Evolutionary conservation across 2,888 invertebrate species (phyloP).

Genomic region (Cartodere bifasciata): DNA sequence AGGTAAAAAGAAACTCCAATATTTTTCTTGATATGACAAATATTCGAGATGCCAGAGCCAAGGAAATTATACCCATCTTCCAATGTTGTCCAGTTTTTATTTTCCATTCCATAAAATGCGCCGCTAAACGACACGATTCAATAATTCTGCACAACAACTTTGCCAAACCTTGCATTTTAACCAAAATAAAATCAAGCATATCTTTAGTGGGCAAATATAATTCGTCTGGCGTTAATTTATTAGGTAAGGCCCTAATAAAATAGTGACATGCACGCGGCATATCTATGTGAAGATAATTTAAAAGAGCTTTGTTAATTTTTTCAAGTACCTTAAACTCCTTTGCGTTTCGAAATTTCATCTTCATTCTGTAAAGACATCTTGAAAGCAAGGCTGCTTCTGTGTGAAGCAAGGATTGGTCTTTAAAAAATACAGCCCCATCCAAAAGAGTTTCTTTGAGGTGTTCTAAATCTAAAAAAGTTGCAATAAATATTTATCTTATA

Average conservation of each 20-base stretch:
- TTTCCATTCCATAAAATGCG: slow-evolving; percentile 28
- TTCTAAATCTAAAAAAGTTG: slow-evolving; percentile 19
- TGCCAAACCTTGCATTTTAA: slow-evolving; percentile 36
- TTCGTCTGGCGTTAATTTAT: slow-evolving; percentile 9
- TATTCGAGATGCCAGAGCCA: slow-evolving; percentile 35
- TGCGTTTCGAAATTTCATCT: slow-evolving; percentile 37
- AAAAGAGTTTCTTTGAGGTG: slow-evolving; percentile 16
- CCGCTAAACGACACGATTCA: slow-evolving; percentile 28
- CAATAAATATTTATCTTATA: slow-evolving; percentile 2
- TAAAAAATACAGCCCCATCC: slow-evolving; percentile 21
- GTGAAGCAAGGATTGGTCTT: slow-evolving; percentile 25
- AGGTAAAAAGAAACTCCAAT: slow-evolving; percentile 30
- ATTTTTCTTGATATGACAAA: slow-evolving; percentile 31
- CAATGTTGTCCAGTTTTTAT: slow-evolving; percentile 36
- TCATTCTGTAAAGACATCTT: slow-evolving; percentile 36
- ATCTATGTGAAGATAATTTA: slow-evolving; percentile 31
- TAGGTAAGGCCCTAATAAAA: too few species aligned
- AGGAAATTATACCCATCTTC: slow-evolving; percentile 32
- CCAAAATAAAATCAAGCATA: slow-evolving; percentile 36
- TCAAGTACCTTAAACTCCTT: slow-evolving; percentile 39
- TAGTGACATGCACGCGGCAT: slow-evolving; percentile 20
- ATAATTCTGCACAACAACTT: slow-evolving; percentile 35
- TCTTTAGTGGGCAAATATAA: slow-evolving; percentile 35
- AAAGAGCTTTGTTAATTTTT: slow-evolving; percentile 34
- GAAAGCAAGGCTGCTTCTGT: slow-evolving; percentile 35